These are phyloP conservation scores for Apogon talboti DNA, from an alignment of 2,797 vertebrate genomes.

Conservation along the genomic window DNA sequence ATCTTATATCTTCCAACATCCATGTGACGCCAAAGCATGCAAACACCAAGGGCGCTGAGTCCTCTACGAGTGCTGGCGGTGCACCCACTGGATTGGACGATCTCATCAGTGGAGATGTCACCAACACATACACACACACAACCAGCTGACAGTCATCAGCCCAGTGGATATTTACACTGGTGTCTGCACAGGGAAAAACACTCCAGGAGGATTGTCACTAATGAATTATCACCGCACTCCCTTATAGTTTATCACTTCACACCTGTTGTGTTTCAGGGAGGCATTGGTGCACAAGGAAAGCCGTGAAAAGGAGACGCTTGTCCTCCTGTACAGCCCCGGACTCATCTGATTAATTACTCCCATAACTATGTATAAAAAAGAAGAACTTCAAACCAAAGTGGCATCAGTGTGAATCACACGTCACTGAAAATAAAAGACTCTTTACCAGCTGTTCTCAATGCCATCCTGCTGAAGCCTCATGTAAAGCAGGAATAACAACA, in stretches of 20 bases:
- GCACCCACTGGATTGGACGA: constrained; percentile 28
- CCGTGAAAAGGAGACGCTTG: constrained; percentile 6
- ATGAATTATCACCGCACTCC: constrained; percentile 55
- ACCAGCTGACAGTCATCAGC: constrained; percentile 19
- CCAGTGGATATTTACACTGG: constrained; percentile 51
- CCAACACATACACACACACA: constrained; percentile 13
- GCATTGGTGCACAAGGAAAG: constrained; percentile 24
- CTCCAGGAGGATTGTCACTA: constrained; percentile 49
- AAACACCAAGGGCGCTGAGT: constrained; percentile 68
- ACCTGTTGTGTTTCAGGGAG: constrained; percentile 58
- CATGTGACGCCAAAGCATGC: constrained; percentile 60
- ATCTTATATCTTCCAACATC: constrained; percentile 50
- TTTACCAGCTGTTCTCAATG: constrained; percentile 39
- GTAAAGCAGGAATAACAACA: constrained; percentile 4
- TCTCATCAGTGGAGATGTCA: constrained; percentile 26
- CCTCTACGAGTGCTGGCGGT: constrained; percentile 54
- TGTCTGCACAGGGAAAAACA: constrained; percentile 21
- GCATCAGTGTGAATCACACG: constrained; percentile 45
- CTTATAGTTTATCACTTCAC: constrained; percentile 46
- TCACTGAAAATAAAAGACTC: constrained; percentile 35
- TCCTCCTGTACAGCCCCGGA: constrained; percentile 8
- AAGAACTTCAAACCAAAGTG: constrained; percentile 37
- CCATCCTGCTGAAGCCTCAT: constrained; percentile 13
- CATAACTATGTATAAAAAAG: not conserved
- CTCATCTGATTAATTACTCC: constrained; percentile 30